Percentiles rank a stretch among this genome's conserved stretches.
phyloP scores from a whole-genome alignment of 2,797 vertebrate species.

The Melanotaenia boesemani region DNA sequence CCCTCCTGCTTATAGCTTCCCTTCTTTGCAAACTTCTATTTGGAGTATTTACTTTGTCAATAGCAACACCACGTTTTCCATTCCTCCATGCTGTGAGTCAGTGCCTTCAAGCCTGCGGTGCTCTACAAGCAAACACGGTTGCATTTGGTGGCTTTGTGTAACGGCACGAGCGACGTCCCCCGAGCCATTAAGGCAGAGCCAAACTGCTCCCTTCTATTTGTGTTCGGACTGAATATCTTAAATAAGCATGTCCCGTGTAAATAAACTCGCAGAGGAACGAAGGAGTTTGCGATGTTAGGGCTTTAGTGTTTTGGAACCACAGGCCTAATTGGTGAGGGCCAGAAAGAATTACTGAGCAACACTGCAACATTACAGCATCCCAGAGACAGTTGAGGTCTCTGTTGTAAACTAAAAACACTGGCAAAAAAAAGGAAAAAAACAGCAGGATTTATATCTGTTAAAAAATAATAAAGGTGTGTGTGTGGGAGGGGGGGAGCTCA shows the following conservation, averaged over 20 bases:
- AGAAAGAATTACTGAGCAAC: conserved; percentile 68
- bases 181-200: conserved; percentile 61
- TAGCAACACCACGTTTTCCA: conserved; percentile 54
- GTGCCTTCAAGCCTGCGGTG: conserved; percentile 53
- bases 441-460: conserved; percentile 35
- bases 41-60: conserved; percentile 58
- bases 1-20: background rate
- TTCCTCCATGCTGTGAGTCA: conserved; percentile 51
- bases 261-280: conserved; percentile 78
- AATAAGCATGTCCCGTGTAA: conserved; percentile 83
- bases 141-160: conserved; percentile 47
- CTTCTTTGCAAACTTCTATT: conserved; percentile 26
- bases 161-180: conserved; percentile 40
- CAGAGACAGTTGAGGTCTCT: conserved; percentile 56
- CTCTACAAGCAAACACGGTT: conserved; percentile 63
- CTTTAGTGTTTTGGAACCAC: conserved; percentile 81
- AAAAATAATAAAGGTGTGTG: conserved; percentile 33
- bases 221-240: conserved; percentile 81
- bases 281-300: conserved; percentile 71
- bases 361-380: conserved; percentile 62
- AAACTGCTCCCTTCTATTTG: conserved; percentile 78
- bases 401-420: conserved; percentile 11
- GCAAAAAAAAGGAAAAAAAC: background rate
- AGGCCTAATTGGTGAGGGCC: conserved; percentile 77
- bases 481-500: conserved; percentile 6